Evolutionary conservation across 2,113 vertebrate genomes (phyloP).

Genomic region (Cyprinodon brontotheroides): DNA sequence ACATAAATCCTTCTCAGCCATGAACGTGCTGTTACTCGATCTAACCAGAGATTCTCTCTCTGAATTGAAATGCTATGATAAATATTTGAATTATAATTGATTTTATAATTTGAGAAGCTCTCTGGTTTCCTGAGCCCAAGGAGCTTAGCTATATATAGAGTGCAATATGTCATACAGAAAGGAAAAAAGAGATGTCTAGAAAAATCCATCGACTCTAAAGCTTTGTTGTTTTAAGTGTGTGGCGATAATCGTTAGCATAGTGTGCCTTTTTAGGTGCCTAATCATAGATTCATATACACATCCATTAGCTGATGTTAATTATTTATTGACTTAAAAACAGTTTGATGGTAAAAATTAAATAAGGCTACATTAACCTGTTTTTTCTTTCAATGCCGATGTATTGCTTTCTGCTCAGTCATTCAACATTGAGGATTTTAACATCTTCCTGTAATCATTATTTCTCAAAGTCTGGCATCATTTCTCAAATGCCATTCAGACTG

Average conservation of each 20-base stretch:
- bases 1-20: conserved; percentile 66
- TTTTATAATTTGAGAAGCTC: conserved; percentile 79
- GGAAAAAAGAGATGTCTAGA: conserved; percentile 40
- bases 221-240: conserved; percentile 33
- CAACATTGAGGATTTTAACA: too few species aligned
- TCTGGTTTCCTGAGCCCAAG: conserved; percentile 76
- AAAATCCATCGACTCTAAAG: conserved; percentile 50
- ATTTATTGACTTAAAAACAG: not conserved
- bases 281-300: not conserved
- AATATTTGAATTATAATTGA: conserved; percentile 82
- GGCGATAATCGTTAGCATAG: not conserved
- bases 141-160: conserved; percentile 75
- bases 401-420: not conserved
- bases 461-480: not conserved
- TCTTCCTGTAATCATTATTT: conserved; percentile 22
- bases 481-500: conserved; percentile 23
- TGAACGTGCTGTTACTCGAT: conserved; percentile 65
- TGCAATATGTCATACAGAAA: conserved; percentile 49
- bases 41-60: conserved; percentile 68
- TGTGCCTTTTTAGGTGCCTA: not conserved
- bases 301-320: not conserved
- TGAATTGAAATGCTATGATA: conserved; percentile 79
- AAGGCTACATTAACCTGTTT: not conserved
- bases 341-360: not conserved
- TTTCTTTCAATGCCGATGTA: not conserved